Evolutionary conservation across 53 echinoderm and acorn worm genomes (phyloP), one percentile per base, ranked within the genome.

Genomic region (Pentamera pediparva): DNA sequence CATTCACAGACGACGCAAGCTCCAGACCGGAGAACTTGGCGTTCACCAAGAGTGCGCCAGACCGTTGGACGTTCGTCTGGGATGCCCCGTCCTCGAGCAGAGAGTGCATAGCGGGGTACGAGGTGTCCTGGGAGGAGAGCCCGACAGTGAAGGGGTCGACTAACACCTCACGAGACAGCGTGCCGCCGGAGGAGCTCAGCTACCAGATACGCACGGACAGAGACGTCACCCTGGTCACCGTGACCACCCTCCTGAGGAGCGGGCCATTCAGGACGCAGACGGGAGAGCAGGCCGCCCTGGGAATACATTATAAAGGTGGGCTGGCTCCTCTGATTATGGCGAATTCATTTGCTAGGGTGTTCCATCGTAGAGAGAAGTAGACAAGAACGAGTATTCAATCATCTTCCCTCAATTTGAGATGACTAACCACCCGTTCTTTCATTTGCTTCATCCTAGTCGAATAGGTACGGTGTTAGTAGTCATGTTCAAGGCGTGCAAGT

Each of bases 161-260:
- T 21, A 65, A 40, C 29, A 36, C 11, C 41, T 37, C 65, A 12
- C 33, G 21, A 7, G 65, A 65, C 39, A 38, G 10, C 13, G 65
- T 65, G 5, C 37, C 65, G 26, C 18, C 37, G 3, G 39, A 37
- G 10, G 38, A 37, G 19, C 25, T 40, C 19, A 7, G 9, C 18
- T 65, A 65, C 27, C 22, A 65, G 21, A 18, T 65, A 35, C 3
- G 13, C 3, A 27, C 2, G 20, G 65, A 35, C 22, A 9, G 24
- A 18, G 38, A 40, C 8, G 65, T 65, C 19, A 21, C 65, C 0
- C 19, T 65, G 20, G 43, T 65, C 1, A 21, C 36, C 3, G 65
- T 65, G 3, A 37, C 37, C 65, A 65, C 65, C 65, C 65, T 65
- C 11, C 25, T 65, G 10, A 65, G 12, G 22, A 65, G 65, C 43